phyloP scores from a whole-genome alignment of 2,888 invertebrate species.

The Tetragonisca angustula region DNA sequence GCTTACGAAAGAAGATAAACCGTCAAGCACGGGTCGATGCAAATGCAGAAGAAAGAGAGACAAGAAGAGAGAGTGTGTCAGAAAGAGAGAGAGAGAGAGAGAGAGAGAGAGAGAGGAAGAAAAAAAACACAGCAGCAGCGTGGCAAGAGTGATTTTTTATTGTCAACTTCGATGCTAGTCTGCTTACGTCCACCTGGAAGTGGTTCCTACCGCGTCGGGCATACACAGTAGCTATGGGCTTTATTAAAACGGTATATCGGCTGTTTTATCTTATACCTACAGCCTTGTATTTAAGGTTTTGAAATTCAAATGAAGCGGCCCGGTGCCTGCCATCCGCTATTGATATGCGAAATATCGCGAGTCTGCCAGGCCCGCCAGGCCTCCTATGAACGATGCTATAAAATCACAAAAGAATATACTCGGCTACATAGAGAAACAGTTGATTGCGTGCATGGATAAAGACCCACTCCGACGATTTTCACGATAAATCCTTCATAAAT shows the following conservation, averaged over 20 bases:
- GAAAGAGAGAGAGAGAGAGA: constrained; percentile 4
- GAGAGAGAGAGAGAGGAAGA: background rate
- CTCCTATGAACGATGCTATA: constrained; percentile 67
- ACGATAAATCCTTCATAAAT: constrained; percentile 1
- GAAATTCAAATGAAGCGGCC: constrained; percentile 79
- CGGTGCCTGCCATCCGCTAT: constrained; percentile 75
- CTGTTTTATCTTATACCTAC: constrained; percentile 78
- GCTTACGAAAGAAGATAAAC: constrained; percentile 46
- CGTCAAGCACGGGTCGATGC: constrained; percentile 32
- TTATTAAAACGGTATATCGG: constrained; percentile 79
- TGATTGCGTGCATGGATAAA: constrained; percentile 37
- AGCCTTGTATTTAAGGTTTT: constrained; percentile 79
- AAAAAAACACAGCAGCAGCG: background rate
- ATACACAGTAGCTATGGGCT: constrained; percentile 68
- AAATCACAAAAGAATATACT: constrained; percentile 70
- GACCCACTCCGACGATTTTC: constrained; percentile 29
- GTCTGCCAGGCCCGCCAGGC: constrained; percentile 58
- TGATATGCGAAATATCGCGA: constrained; percentile 79
- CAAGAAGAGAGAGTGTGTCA: background rate
- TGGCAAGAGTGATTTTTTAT: constrained; percentile 67
- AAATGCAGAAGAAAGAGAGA: constrained; percentile 34
- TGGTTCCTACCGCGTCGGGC: constrained; percentile 55
- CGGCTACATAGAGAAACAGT: constrained; percentile 48
- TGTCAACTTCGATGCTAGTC: constrained; percentile 66
- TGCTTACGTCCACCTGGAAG: constrained; percentile 67